Conservation (phyloP, 35 echinoderm and acorn worm species). For the Amphiura filiformis region DNA sequence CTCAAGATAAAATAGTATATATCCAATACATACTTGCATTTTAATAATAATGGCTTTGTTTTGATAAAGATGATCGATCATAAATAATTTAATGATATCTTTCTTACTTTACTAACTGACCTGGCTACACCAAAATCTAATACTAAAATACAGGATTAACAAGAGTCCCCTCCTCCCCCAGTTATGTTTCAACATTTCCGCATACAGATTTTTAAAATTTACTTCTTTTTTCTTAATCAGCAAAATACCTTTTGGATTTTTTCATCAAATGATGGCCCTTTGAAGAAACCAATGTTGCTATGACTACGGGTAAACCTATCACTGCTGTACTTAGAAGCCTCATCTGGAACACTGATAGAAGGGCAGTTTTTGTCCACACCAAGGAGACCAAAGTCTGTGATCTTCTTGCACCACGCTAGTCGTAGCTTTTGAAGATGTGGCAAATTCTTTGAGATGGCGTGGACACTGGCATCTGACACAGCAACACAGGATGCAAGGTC, state of each 20-base stretch:
- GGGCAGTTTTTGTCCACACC: conserved; percentile 77
- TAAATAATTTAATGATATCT: no score
- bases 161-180: no score
- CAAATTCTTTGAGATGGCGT: conserved; percentile 58
- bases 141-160: no score
- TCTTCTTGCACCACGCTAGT: conserved; percentile 75
- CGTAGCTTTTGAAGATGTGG: conserved; percentile 43
- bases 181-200: no score
- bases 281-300: conserved; percentile 87
- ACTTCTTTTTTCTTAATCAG: no score
- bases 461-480: conserved; percentile 62
- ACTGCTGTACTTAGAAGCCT: conserved; percentile 49
- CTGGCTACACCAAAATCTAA: no score
- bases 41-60: no score
- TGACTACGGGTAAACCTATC: conserved; percentile 76
- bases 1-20: no score
- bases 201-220: no score
- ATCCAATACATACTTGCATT: no score
- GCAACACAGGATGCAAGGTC: conserved; percentile 74
- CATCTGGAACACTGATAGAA: conserved; percentile 29
- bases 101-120: no score
- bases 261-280: conserved; percentile 63
- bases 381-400: conserved; percentile 86
- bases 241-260: conserved; percentile 39
- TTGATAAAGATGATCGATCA: no score